Evolutionary conservation across 2,113 vertebrate species (phyloP).

Genomic region (Perca schrenkii): DNA sequence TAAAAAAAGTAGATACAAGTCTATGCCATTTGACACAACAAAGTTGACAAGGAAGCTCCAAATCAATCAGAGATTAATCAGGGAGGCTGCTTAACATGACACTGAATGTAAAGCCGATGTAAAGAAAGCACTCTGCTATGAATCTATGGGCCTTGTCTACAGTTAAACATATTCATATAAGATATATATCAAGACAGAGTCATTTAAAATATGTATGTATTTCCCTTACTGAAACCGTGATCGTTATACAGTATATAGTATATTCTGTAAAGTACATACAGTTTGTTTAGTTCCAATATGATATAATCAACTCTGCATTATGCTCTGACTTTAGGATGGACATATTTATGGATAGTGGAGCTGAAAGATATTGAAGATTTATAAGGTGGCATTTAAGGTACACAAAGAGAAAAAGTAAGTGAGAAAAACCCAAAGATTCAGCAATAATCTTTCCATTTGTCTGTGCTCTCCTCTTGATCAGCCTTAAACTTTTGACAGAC

Average conservation of each 20-base stretch:
- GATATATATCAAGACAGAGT: background rate
- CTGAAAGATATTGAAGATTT: background rate
- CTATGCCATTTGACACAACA: conserved; percentile 5
- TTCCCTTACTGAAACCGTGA: background rate
- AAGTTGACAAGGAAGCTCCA: conserved; percentile 26
- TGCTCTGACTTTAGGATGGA: background rate
- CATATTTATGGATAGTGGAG: background rate
- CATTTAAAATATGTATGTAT: background rate
- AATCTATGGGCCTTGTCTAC: background rate
- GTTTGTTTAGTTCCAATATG: background rate
- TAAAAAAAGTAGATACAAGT: background rate
- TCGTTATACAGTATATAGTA: too few species aligned
- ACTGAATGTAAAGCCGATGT: conserved; percentile 31
- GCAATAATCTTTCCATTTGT: conserved; percentile 1
- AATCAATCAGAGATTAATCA: conserved; percentile 27
- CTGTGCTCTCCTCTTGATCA: conserved; percentile 17
- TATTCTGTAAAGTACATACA: background rate
- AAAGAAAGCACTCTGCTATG: background rate
- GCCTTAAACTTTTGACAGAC: conserved; percentile 31
- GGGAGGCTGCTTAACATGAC: conserved; percentile 26
- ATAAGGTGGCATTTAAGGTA: background rate
- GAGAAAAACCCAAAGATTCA: conserved; percentile 1
- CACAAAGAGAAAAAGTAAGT: background rate
- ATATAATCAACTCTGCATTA: background rate
- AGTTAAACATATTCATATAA: background rate